phyloP scores from a whole-genome alignment of 1,140 invertebrate species.

The Drosophila sucinea region DNA sequence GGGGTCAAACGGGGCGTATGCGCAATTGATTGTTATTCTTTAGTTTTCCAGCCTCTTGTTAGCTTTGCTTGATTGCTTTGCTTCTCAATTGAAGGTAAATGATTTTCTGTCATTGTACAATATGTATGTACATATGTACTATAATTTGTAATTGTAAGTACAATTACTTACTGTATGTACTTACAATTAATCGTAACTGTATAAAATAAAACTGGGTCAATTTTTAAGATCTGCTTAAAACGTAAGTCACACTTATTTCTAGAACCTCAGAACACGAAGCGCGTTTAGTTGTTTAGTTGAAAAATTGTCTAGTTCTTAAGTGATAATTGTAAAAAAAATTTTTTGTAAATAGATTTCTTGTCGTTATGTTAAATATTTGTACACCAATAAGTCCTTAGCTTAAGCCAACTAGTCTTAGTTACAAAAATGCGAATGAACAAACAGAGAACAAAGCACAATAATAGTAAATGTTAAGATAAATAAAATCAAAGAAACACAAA shows the following conservation, averaged over 20 bases:
- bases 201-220: constrained; percentile 70
- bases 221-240: constrained; percentile 73
- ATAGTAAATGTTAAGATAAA: constrained; percentile 70
- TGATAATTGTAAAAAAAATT: constrained; percentile 71
- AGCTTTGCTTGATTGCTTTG: constrained; percentile 55
- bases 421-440: constrained; percentile 72
- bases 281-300: constrained; percentile 44
- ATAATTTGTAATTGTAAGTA: constrained; percentile 29
- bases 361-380: constrained; percentile 76
- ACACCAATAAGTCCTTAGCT: constrained; percentile 50
- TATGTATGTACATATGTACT: background rate
- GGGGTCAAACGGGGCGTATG: constrained; percentile 42
- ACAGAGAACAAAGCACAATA: constrained; percentile 52
- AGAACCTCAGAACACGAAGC: constrained; percentile 53
- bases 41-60: constrained; percentile 23
- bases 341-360: constrained; percentile 69
- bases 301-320: constrained; percentile 52
- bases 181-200: constrained; percentile 28
- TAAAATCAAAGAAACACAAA: constrained; percentile 53
- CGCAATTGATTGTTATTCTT: constrained; percentile 28
- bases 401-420: constrained; percentile 78
- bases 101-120: constrained; percentile 14
- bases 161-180: background rate
- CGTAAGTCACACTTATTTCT: constrained; percentile 72
- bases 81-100: constrained; percentile 25